These are phyloP conservation scores for Tenebrio molitor DNA, from an alignment of 1,140 invertebrate genomes.

Conservation along the genomic window DNA sequence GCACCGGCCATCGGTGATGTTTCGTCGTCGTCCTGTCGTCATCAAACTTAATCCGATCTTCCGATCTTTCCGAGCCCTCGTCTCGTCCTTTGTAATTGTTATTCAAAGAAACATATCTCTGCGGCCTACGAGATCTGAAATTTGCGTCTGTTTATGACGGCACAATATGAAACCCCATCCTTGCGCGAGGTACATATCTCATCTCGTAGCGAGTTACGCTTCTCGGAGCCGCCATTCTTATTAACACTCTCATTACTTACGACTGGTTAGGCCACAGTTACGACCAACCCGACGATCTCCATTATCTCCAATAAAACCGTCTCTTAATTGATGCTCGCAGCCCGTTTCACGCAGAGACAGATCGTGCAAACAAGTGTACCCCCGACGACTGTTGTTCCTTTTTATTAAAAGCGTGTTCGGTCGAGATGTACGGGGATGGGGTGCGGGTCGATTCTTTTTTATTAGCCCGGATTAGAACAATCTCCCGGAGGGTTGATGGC, in stretches of 20 bases:
- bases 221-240: not conserved
- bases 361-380: too few relatives aligned
- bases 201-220: not conserved
- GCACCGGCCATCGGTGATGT: too few relatives aligned
- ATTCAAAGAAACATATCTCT: not conserved
- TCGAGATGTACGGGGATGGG: too few relatives aligned
- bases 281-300: not conserved
- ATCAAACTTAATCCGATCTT: too few relatives aligned
- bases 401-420: too few relatives aligned
- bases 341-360: too few relatives aligned
- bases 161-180: not conserved
- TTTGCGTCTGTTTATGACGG: conserved; percentile 5
- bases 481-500: not conserved
- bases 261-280: not conserved
- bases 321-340: not conserved
- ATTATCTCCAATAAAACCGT: not conserved
- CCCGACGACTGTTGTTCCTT: too few relatives aligned
- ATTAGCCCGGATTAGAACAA: conserved; percentile 28
- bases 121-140: not conserved
- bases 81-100: conserved; percentile 2
- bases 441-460: not conserved
- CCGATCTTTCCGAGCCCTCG: not conserved
- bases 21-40: too few relatives aligned
- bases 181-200: not conserved
- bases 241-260: conserved; percentile 6